phyloP scores from a whole-genome alignment of 2,113 vertebrate genomes.

The Brachypteracias leptosomus region DNA sequence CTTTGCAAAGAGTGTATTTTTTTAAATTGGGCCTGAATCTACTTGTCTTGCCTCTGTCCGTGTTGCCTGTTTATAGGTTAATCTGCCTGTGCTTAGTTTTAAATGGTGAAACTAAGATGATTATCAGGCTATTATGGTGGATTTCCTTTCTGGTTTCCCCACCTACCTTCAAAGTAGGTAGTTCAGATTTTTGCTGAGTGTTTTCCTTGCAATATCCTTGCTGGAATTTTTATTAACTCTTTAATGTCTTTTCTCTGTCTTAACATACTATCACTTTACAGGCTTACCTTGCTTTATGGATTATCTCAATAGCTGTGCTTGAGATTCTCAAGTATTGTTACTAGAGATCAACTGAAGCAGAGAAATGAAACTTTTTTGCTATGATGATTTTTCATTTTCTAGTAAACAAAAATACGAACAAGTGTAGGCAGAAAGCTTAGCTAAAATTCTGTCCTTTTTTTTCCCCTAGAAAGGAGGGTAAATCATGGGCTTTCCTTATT shows the following conservation, averaged over 20 bases:
- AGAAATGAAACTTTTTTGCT: neutral
- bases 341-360: neutral
- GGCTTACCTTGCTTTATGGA: neutral
- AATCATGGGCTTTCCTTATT: neutral
- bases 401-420: neutral
- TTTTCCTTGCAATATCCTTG: neutral
- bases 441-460: neutral
- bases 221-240: neutral
- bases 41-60: rapidly evolving
- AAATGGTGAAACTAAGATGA: constrained; percentile 52
- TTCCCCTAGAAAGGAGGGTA: neutral
- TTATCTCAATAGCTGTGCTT: neutral
- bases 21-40: neutral
- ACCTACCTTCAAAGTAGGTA: neutral
- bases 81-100: constrained; percentile 43
- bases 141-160: constrained; percentile 20
- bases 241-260: neutral
- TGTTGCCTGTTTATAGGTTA: constrained; percentile 29
- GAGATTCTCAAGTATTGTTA: neutral
- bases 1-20: neutral
- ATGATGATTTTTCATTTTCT: neutral
- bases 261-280: neutral
- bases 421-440: neutral
- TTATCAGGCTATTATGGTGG: constrained; percentile 24
- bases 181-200: neutral